Evolutionary conservation across 2,797 vertebrate genomes (phyloP).

Genomic region (Poeciliopsis paucimaculata): DNA sequence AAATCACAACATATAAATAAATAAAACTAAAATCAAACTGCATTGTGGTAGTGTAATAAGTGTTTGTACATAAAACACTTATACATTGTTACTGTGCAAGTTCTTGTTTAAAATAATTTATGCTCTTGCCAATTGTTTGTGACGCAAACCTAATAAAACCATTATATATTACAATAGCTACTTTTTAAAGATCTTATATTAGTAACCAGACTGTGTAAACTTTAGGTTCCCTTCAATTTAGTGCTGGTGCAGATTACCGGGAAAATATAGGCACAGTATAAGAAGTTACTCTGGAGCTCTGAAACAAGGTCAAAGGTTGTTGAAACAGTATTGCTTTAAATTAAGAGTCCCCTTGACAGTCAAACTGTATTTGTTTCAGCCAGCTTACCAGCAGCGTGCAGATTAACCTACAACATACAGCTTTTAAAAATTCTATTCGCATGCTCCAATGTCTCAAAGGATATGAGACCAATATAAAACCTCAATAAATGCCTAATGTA

Average conservation of each 20-base stretch:
- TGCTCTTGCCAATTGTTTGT: not conserved
- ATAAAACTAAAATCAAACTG: too few species aligned
- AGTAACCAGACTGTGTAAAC: not conserved
- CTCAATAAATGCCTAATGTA: not conserved
- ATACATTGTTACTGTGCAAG: not conserved
- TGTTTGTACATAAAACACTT: not conserved
- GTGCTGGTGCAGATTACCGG: not conserved
- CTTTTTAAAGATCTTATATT: not conserved
- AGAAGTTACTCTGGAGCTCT: not conserved
- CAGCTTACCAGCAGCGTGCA: conserved; percentile 1
- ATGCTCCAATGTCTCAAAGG: not conserved
- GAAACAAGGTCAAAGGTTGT: not conserved
- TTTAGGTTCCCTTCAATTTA: not conserved
- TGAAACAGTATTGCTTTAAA: not conserved
- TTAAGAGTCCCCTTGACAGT: not conserved
- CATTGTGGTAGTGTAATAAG: too few species aligned
- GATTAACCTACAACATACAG: not conserved
- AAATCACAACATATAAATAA: not conserved
- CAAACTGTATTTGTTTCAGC: not conserved
- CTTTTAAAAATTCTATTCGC: not conserved
- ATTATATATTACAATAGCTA: not conserved
- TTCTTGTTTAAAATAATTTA: not conserved
- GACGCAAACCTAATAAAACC: not conserved
- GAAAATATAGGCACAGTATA: not conserved
- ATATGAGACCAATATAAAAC: not conserved